Percentiles rank a stretch among this genome's conserved stretches.
These are phyloP conservation scores for Caracal caracal DNA, from an alignment of 2,113 vertebrate genomes.

Conservation along the genomic window DNA sequence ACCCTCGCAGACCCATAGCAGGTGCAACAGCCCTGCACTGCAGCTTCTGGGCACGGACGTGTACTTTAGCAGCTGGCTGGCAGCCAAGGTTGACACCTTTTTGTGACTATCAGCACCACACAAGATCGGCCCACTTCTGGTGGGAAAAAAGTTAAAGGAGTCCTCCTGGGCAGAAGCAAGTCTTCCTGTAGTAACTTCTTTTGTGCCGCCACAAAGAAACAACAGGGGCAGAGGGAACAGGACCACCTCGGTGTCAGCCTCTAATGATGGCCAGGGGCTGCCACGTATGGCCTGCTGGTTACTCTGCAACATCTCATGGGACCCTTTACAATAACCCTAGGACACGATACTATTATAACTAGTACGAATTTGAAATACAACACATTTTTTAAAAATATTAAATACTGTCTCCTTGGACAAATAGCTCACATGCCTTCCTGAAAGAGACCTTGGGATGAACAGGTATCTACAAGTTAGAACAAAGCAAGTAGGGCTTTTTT, in stretches of 20 bases:
- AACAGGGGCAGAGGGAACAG: neutral
- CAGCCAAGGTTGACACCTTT: neutral
- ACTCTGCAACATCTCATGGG: accelerated
- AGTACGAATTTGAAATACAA: neutral
- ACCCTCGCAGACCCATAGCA: accelerated
- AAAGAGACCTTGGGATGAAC: neutral
- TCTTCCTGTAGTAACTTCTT: neutral
- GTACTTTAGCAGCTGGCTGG: neutral
- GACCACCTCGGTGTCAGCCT: neutral
- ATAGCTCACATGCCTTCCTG: neutral
- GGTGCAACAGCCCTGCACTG: too few species aligned
- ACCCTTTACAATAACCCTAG: neutral
- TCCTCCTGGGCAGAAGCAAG: neutral
- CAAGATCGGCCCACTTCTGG: neutral
- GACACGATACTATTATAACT: too few species aligned
- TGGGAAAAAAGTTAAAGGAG: neutral
- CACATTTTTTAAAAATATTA: neutral
- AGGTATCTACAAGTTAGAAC: neutral
- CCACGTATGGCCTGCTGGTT: neutral
- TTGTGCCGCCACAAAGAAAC: neutral
- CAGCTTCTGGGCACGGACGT: accelerated
- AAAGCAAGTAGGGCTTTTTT: neutral
- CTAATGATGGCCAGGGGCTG: accelerated
- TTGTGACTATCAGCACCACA: neutral
- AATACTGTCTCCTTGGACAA: neutral